phyloP scores from a whole-genome alignment of 2,113 vertebrate genomes.

The Panthera tigris region DNA sequence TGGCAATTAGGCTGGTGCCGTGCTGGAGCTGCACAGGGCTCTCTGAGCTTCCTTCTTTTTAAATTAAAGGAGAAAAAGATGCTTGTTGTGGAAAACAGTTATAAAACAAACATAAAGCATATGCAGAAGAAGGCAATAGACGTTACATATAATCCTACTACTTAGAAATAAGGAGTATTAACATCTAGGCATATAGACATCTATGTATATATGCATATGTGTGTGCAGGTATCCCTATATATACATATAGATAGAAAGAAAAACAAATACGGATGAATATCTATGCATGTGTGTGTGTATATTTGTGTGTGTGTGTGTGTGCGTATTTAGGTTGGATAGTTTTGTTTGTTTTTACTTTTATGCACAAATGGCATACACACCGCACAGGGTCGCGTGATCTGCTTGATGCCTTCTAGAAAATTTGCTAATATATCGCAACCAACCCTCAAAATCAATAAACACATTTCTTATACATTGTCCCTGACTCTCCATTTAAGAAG shows the following conservation, averaged over 20 bases:
- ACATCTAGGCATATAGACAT: neutral
- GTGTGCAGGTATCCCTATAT: neutral
- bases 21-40: accelerated
- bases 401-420: neutral
- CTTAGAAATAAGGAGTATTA: neutral
- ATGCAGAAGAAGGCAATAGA: neutral
- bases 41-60: neutral
- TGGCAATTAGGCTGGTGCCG: neutral
- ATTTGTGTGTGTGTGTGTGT: neutral
- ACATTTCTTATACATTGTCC: neutral
- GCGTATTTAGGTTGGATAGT: neutral
- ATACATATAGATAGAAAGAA: neutral
- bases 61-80: neutral
- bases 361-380: neutral
- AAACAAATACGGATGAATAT: no score
- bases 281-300: neutral
- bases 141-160: neutral
- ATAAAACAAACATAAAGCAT: neutral
- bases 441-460: neutral
- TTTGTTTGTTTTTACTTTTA: slow-evolving; percentile 26
- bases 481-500: neutral
- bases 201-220: neutral
- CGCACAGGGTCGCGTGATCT: neutral
- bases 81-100: neutral
- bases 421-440: neutral